A percentile compares a stretch with the other conserved stretches of the same genome.
These are phyloP conservation scores for Chaetodon trifascialis DNA, from an alignment of 2,113 vertebrate species.

Conservation along the genomic window DNA sequence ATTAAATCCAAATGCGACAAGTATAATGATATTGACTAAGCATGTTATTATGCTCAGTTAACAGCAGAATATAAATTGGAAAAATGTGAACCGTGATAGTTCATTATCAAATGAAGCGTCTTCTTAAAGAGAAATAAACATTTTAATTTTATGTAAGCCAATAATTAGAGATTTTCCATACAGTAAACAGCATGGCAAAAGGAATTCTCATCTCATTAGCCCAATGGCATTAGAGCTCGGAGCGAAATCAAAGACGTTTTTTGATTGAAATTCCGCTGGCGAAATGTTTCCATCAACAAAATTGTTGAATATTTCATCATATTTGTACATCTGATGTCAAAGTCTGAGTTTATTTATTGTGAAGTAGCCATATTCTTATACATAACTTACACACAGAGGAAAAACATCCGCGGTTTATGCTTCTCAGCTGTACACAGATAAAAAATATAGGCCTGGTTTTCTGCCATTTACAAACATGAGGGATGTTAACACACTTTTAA, in stretches of 20 bases:
- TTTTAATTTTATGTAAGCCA: slow-evolving; percentile 45
- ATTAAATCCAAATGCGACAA: slow-evolving; percentile 64
- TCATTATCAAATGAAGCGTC: slow-evolving; percentile 55
- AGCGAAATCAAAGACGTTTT: slow-evolving; percentile 13
- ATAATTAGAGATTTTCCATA: slow-evolving; percentile 51
- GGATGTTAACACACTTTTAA: background rate
- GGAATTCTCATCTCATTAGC: slow-evolving; percentile 41
- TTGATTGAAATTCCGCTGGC: background rate
- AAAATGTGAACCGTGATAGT: slow-evolving; percentile 51
- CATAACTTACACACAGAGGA: background rate
- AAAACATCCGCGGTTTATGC: background rate
- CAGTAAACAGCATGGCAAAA: slow-evolving; percentile 51
- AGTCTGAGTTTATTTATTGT: background rate
- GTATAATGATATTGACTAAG: slow-evolving; percentile 59
- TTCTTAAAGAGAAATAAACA: slow-evolving; percentile 44
- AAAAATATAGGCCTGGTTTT: background rate
- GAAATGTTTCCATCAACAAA: background rate
- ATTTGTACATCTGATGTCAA: background rate
- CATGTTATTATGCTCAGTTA: slow-evolving; percentile 49
- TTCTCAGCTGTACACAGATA: background rate
- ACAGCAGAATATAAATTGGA: slow-evolving; percentile 61
- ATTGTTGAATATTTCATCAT: background rate
- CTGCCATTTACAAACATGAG: background rate
- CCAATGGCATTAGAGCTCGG: slow-evolving; percentile 16
- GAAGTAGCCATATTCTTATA: background rate